A percentile compares a stretch with the other conserved stretches of the same genome.
phyloP scores from a whole-genome alignment of 1,140 invertebrate species.

The Aphidius gifuensis region DNA sequence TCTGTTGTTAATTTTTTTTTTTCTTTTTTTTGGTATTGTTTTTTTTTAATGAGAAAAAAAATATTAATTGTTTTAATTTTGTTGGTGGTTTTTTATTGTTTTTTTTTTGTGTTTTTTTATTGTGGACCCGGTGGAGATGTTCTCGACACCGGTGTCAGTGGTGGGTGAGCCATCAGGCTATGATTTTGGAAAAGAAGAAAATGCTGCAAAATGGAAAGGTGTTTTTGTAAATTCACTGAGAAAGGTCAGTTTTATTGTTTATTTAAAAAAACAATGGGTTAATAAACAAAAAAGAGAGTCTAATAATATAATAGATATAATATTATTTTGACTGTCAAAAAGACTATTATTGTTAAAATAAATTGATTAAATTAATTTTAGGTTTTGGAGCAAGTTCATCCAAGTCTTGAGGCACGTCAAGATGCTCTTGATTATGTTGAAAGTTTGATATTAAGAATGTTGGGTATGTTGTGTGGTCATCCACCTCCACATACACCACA shows the following conservation, averaged over 20 bases:
- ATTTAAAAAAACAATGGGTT: not conserved
- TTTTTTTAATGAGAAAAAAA: not conserved
- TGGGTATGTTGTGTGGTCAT: slow-evolving; percentile 83
- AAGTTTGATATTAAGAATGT: slow-evolving; percentile 80
- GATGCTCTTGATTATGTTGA: slow-evolving; percentile 93
- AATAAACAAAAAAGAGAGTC: too few relatives aligned
- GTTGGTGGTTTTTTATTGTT: not conserved
- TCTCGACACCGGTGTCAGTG: slow-evolving; percentile 56
- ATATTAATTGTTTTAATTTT: slow-evolving; percentile 10
- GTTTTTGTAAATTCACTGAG: slow-evolving; percentile 77
- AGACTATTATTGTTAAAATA: not conserved
- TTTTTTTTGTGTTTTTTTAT: slow-evolving; percentile 12
- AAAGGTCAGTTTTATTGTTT: slow-evolving; percentile 58
- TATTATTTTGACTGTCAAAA: not conserved
- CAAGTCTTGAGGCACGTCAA: slow-evolving; percentile 78
- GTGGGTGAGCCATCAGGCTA: slow-evolving; percentile 68
- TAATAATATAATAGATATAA: not conserved
- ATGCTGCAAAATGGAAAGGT: slow-evolving; percentile 84
- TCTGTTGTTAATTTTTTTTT: too few relatives aligned
- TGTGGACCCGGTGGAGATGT: slow-evolving; percentile 51
- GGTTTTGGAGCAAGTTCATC: slow-evolving; percentile 90
- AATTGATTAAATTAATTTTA: slow-evolving; percentile 42
- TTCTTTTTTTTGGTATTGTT: not conserved
- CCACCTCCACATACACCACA: slow-evolving; percentile 76
- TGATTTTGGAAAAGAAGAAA: slow-evolving; percentile 85